These are phyloP conservation scores for Gobiocypris rarus DNA, from an alignment of 2,113 vertebrate species.

Conservation along the genomic window DNA sequence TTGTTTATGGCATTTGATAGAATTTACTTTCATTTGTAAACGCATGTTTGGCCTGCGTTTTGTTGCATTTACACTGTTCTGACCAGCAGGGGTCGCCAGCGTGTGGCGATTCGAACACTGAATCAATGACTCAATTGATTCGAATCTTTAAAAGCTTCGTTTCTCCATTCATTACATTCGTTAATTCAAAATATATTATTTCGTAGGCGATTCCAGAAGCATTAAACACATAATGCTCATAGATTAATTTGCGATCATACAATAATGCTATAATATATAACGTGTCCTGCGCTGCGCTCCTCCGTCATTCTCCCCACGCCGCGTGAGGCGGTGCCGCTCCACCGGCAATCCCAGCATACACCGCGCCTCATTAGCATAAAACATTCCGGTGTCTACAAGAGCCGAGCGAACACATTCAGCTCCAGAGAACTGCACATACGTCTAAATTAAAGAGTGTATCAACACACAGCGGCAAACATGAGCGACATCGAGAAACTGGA, in stretches of 20 bases:
- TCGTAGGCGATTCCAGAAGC: too few species aligned
- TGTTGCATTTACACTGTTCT: too few species aligned
- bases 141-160: too few species aligned
- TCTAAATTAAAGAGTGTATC: neutral
- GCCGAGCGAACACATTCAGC: neutral
- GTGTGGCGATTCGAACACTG: too few species aligned
- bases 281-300: neutral
- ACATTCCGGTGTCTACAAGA: constrained; percentile 72
- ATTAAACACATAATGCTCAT: neutral
- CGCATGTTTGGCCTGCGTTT: too few species aligned
- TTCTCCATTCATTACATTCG: too few species aligned
- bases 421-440: neutral
- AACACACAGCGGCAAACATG: constrained; percentile 76
- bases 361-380: constrained; percentile 77
- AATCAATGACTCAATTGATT: too few species aligned
- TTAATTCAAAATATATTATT: too few species aligned
- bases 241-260: too few species aligned
- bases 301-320: constrained; percentile 17
- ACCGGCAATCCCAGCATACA: constrained; percentile 84
- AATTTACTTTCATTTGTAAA: too few species aligned
- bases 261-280: neutral
- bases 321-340: constrained; percentile 71
- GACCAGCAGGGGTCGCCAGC: too few species aligned
- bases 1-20: too few species aligned
- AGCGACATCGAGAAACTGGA: constrained; percentile 97